These are phyloP conservation scores for Pyrrhosoma nymphula DNA, from an alignment of 2,888 invertebrate species.

Conservation along the genomic window DNA sequence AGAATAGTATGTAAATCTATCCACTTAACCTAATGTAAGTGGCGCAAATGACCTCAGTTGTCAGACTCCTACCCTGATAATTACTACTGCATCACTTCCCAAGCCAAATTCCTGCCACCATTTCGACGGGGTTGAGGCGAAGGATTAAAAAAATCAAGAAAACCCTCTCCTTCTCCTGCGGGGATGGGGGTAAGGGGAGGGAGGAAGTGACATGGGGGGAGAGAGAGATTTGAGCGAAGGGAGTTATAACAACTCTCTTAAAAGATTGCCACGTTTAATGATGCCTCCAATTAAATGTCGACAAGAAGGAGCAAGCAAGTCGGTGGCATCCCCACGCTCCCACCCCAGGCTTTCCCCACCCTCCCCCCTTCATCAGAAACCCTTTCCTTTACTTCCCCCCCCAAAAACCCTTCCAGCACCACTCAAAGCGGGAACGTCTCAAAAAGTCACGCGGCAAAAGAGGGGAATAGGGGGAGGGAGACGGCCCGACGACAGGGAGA, in stretches of 20 bases:
- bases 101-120: neutral
- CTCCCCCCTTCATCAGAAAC: too few relatives aligned
- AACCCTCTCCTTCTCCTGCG: neutral
- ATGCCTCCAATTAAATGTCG: slow-evolving; percentile 56
- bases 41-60: too few relatives aligned
- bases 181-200: neutral
- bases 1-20: too few relatives aligned
- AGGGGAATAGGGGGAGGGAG: neutral
- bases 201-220: neutral
- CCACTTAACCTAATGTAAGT: too few relatives aligned
- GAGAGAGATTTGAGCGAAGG: neutral
- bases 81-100: too few relatives aligned
- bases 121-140: neutral
- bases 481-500: neutral
- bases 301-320: neutral
- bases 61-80: too few relatives aligned
- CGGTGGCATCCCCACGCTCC: neutral
- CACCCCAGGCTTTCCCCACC: neutral
- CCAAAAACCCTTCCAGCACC: too few relatives aligned
- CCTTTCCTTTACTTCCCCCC: neutral
- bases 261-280: slow-evolving; percentile 60
- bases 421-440: neutral
- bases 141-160: neutral
- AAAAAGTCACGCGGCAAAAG: neutral
- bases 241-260: slow-evolving; percentile 13